Base-by-base conservation (phyloP, 2,797 vertebrate species). In the Dendrocincla fuliginosa region DNA sequence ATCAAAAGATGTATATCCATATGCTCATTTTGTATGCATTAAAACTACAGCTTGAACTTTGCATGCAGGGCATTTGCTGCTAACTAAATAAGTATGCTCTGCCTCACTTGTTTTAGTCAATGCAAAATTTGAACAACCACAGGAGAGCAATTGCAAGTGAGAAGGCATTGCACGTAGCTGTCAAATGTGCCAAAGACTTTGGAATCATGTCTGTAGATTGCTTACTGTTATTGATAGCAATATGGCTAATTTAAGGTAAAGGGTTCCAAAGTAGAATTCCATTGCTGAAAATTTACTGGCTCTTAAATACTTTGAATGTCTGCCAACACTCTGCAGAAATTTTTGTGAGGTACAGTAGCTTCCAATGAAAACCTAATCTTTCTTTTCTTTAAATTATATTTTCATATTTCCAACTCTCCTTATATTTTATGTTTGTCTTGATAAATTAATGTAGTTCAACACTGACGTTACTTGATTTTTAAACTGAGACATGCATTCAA, bases 211-310 rank as follows among this genome's bases (percentile, higher is more conserved):
- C 57, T 87, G 41, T 49, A 85, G 84, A 71, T 94, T 70, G 42
- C 78, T 94, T 93, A 68, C 27, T 87, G 57, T 84, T 92, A 95
- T 83, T 90, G 93, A 96, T 92, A 96, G 89, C 68, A 68, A 61
- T 93, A 83, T 65, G 89, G 75, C 13, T 93, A 89, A 92, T 95
- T 94, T 89, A 92, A 87, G 77, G 74, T 15, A 74, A 95, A 91
- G 71, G 65, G 46, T 77, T 96, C 95, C 81, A 83, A 94, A 95
- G 57, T 61, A 74, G 94, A 95, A 95, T 92, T 93, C 92, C 68
- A 80, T 90, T 89, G 80, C 76, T 85, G 79, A 92, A 93, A 92
- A 89, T 56, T 33, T 35, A 2, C 79, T 94, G 79, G 39, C 69
- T 74, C 92, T 91, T 59, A 83, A 44, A 83, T 59, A 15, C 44